These are phyloP conservation scores for Lerema accius DNA, from an alignment of 1,140 invertebrate genomes.

Conservation along the genomic window DNA sequence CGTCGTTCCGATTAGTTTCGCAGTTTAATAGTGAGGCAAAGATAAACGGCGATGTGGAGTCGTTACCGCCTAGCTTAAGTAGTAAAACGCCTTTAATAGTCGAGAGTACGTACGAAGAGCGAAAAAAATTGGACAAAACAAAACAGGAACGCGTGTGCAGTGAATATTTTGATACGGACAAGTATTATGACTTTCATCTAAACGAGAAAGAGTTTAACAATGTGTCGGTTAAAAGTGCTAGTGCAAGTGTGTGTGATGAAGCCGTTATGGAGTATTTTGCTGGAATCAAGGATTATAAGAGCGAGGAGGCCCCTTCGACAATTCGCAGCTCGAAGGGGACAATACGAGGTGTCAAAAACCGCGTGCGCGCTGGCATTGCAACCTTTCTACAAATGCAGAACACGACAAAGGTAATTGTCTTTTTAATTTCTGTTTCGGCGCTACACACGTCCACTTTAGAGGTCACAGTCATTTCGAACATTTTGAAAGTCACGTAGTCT, in stretches of 20 bases:
- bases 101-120: slow-evolving; percentile 87
- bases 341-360: slow-evolving; percentile 95
- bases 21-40: slow-evolving; percentile 73
- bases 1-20: slow-evolving; percentile 80
- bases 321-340: slow-evolving; percentile 95
- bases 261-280: slow-evolving; percentile 88
- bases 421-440: slow-evolving; percentile 35
- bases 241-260: slow-evolving; percentile 72
- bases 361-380: slow-evolving; percentile 95
- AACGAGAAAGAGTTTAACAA: slow-evolving; percentile 88
- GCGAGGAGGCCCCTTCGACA: slow-evolving; percentile 85
- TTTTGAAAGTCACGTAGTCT: slow-evolving; percentile 71
- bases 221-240: slow-evolving; percentile 70
- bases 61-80: slow-evolving; percentile 51
- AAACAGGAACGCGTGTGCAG: slow-evolving; percentile 80
- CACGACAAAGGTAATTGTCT: slow-evolving; percentile 80
- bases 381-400: slow-evolving; percentile 94
- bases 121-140: slow-evolving; percentile 82
- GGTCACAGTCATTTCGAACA: slow-evolving; percentile 53
- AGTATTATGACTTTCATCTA: slow-evolving; percentile 91
- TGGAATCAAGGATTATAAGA: slow-evolving; percentile 90
- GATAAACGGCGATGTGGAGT: slow-evolving; percentile 65
- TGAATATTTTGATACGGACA: slow-evolving; percentile 88
- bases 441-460: slow-evolving; percentile 69
- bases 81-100: slow-evolving; percentile 82